These are phyloP conservation scores for Pitta sordida DNA, from an alignment of 2,113 vertebrate species.

Conservation along the genomic window DNA sequence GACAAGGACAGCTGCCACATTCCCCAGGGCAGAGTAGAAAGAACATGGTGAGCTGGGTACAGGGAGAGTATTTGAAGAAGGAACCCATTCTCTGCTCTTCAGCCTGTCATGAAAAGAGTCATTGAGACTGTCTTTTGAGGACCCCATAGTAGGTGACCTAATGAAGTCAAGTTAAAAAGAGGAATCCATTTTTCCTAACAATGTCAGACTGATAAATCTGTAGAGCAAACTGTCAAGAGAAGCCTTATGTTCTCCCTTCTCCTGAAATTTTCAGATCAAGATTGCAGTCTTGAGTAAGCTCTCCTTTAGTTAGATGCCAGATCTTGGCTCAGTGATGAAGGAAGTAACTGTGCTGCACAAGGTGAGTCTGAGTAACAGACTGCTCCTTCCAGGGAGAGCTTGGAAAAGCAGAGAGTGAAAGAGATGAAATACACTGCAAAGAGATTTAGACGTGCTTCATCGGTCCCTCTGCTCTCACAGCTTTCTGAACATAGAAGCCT, in stretches of 20 bases:
- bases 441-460: background rate
- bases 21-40: background rate
- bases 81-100: background rate
- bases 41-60: background rate
- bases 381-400: background rate
- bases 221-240: background rate
- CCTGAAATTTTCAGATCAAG: background rate
- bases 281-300: background rate
- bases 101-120: background rate
- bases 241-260: background rate
- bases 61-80: background rate
- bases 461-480: background rate
- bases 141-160: background rate
- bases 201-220: background rate
- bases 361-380: background rate
- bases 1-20: background rate
- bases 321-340: background rate
- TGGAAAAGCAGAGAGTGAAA: background rate
- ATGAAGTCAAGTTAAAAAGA: background rate
- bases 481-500: background rate
- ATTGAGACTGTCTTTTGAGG: background rate
- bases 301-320: background rate
- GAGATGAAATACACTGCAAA: background rate
- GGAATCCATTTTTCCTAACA: background rate
- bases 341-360: background rate